Evolutionary conservation across 2,888 invertebrate species (phyloP), one percentile per base, ranked within the genome.

Genomic region (Cantharis rustica): DNA sequence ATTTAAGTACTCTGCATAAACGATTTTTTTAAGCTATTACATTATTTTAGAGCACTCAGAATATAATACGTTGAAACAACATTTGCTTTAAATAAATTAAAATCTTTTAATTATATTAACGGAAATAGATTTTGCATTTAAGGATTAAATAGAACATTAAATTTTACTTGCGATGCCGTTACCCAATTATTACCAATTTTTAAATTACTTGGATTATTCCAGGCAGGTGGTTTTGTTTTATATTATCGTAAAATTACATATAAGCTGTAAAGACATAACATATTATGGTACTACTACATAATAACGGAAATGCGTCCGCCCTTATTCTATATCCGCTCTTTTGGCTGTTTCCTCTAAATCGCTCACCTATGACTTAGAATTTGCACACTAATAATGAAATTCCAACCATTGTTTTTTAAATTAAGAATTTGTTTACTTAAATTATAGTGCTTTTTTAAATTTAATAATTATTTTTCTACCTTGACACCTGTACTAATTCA

Each of bases 241-340:
- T 61, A 26, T n/a, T 47, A 47, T 47, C 47, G 47, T 47, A 47
- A 47, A 47, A 47, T 23, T 23, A 23, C 23, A 23, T 23, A 23
- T 9, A 23, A 23, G 23, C 23, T 23, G 9, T 23, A 23, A 23
- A 23, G 23, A 23, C 23, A 23, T 23, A 23, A 23, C 23, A 23
- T 23, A 23, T 23, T 23, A 23, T 23, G 23, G 23, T 23, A 23
- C 23, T 23, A 23, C 23, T 23, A 23, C 61, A 16, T 26, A 68
- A 61, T 69, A 75, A 61, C 77, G 77, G 77, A 77, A 75, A 71
- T 70, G 63, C 74, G 72, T 79, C 81, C 80, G 79, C 79, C 81
- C 81, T 79, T 80, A 80, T 80, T 78, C 76, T 73, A 75, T 73
- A 80, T 81, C 81, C 81, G 79, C 76, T 68, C 80, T 77, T 79